Percentiles rank a stretch among this genome's conserved stretches.
phyloP scores from a whole-genome alignment of 64 coral and sea anemone species.

The Dendronephthya gigantea region DNA sequence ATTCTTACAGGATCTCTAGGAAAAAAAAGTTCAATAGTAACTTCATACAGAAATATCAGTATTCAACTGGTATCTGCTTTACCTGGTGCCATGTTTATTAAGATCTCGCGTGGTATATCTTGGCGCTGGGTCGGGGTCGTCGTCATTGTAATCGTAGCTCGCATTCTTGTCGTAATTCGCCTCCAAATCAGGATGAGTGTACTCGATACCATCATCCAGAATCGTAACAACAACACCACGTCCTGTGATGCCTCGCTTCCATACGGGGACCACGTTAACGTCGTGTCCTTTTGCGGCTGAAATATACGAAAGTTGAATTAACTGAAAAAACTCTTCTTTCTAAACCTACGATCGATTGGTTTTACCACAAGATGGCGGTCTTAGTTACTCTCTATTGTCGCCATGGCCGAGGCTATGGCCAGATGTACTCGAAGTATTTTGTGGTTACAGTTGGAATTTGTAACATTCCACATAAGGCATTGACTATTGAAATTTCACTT shows the following conservation, averaged over 20 bases:
- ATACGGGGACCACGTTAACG: conserved; percentile 81
- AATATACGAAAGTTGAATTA: background rate
- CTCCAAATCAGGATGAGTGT: conserved; percentile 79
- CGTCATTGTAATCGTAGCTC: conserved; percentile 74
- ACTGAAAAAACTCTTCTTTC: no score
- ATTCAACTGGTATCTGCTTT: background rate
- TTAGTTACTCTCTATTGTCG: no score
- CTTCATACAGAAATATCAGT: no score
- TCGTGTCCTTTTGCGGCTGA: conserved; percentile 49
- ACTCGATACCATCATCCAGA: conserved; percentile 91
- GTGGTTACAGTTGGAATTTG: no score
- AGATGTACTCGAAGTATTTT: no score
- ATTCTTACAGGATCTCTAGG: no score
- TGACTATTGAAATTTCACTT: no score
- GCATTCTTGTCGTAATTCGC: conserved; percentile 72
- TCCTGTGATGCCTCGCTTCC: conserved; percentile 75
- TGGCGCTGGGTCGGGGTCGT: conserved; percentile 68
- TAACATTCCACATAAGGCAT: no score
- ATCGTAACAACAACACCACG: conserved; percentile 85
- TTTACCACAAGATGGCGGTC: no score
- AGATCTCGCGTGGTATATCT: conserved; percentile 70
- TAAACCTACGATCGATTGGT: no score
- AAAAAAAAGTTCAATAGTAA: no score
- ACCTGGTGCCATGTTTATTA: conserved; percentile 99
- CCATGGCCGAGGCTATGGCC: no score